Evolutionary conservation across 2,113 vertebrate species (phyloP).

Genomic region (Oriolus oriolus): DNA sequence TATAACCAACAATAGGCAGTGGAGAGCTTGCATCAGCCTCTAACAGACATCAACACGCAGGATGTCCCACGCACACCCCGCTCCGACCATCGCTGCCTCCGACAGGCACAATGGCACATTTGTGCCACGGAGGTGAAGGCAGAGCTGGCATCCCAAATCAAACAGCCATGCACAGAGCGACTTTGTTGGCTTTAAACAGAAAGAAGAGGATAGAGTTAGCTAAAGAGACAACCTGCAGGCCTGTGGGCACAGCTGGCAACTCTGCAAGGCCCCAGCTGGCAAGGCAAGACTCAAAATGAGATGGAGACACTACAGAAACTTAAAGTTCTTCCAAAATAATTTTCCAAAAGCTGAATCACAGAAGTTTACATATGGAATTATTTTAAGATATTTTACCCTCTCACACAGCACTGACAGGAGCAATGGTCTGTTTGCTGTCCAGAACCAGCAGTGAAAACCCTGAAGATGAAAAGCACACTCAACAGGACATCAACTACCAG

Average conservation of each 20-base stretch:
- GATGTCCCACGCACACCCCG: rapidly evolving
- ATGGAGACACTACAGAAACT: not conserved
- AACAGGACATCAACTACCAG: not conserved
- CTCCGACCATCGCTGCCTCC: rapidly evolving
- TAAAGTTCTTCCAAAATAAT: not conserved
- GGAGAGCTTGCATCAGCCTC: not conserved
- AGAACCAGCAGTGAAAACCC: not conserved
- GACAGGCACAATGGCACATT: rapidly evolving
- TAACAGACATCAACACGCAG: not conserved
- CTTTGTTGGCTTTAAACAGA: not conserved
- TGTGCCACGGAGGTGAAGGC: not conserved
- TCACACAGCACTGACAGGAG: not conserved
- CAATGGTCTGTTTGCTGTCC: not conserved
- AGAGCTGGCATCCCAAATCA: not conserved
- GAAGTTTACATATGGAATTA: not conserved
- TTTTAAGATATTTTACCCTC: not conserved
- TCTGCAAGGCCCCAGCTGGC: not conserved
- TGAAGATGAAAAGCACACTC: not conserved
- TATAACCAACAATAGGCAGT: not conserved
- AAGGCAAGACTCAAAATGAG: not conserved
- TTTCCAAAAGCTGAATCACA: not conserved
- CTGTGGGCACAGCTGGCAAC: not conserved
- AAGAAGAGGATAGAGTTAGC: not conserved
- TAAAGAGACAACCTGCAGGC: not conserved
- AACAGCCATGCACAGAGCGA: rapidly evolving